A percentile compares a stretch with the other conserved stretches of the same genome.
Evolutionary conservation across 2,113 vertebrate genomes (phyloP).

Genomic region (Petroica traversi): DNA sequence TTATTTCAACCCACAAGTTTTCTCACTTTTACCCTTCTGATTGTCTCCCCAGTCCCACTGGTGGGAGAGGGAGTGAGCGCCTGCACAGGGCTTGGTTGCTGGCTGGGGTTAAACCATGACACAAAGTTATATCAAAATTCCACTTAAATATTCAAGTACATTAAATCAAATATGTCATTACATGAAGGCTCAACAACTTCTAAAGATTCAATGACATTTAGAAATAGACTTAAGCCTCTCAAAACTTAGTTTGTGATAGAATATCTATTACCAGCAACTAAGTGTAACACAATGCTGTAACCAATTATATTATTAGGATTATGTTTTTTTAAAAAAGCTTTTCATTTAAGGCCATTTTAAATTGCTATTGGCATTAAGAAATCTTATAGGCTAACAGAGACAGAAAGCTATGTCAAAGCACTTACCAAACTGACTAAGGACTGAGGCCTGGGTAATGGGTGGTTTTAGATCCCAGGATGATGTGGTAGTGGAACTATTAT

Average conservation of each 20-base stretch:
- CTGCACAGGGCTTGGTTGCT: not conserved
- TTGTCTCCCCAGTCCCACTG: not conserved
- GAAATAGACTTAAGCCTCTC: not conserved
- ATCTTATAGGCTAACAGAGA: not conserved
- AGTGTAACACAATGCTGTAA: not conserved
- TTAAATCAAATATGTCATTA: not conserved
- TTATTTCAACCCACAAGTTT: not conserved
- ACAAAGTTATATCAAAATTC: not conserved
- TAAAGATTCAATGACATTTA: not conserved
- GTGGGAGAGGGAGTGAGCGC: not conserved
- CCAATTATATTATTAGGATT: not conserved
- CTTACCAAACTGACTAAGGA: constrained; percentile 87
- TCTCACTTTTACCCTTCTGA: not conserved
- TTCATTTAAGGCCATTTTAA: not conserved
- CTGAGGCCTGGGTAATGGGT: constrained; percentile 70
- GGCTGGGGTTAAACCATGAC: not conserved
- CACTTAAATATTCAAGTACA: not conserved
- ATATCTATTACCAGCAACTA: not conserved
- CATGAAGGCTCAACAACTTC: not conserved
- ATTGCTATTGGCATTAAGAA: not conserved
- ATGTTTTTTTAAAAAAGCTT: not conserved
- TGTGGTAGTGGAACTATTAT: constrained; percentile 52
- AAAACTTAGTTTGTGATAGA: not conserved
- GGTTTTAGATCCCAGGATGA: constrained; percentile 80
- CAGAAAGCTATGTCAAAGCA: not conserved